phyloP scores from a whole-genome alignment of 2,113 vertebrate genomes.

The Oceanites oceanicus region DNA sequence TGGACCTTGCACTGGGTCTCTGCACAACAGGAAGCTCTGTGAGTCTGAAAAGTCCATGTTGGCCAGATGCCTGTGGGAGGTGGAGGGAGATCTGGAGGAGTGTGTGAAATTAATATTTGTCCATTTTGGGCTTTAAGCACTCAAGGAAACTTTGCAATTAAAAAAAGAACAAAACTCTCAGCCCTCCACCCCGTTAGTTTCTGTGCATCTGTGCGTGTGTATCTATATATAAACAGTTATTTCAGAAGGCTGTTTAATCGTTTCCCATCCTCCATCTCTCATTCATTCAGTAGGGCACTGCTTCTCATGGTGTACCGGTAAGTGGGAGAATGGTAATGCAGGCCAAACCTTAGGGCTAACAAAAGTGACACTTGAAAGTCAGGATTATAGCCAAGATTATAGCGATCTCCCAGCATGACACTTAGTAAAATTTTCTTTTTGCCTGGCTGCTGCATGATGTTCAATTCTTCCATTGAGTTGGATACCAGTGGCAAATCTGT shows the following conservation, averaged over 20 bases:
- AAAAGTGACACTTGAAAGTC: background rate
- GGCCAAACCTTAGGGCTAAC: background rate
- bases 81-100: background rate
- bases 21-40: background rate
- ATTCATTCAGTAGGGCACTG: background rate
- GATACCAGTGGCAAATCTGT: background rate
- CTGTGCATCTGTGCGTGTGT: background rate
- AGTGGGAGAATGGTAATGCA: background rate
- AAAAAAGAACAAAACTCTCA: background rate
- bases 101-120: background rate
- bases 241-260: background rate
- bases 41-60: background rate
- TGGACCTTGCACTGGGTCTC: background rate
- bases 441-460: background rate
- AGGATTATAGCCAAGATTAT: background rate
- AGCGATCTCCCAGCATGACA: accelerated
- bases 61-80: background rate
- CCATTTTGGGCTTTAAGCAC: background rate
- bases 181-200: background rate
- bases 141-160: background rate
- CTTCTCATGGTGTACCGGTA: background rate
- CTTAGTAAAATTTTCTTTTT: background rate
- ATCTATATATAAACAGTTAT: background rate
- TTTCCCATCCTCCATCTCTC: background rate
- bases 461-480: background rate